Evolutionary conservation across 2,888 invertebrate species (phyloP).

Genomic region (Hydropsyche betteni): DNA sequence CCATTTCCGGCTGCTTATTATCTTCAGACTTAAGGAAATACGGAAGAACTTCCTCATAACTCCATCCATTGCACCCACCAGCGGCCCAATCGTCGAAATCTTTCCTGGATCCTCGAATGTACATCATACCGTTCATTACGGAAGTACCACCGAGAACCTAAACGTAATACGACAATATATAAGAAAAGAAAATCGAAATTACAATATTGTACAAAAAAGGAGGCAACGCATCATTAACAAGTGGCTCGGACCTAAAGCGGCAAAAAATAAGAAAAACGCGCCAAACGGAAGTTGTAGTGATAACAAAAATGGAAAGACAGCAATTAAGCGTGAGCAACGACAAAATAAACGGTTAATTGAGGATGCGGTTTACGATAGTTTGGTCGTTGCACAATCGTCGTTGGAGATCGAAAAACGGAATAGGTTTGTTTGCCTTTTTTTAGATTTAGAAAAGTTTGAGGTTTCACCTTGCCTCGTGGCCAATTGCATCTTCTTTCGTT

Average conservation of each 20-base stretch:
- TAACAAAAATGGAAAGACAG: constrained; percentile 25
- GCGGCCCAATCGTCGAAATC: constrained; percentile 91
- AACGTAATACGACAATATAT: constrained; percentile 33
- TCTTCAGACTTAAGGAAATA: constrained; percentile 90
- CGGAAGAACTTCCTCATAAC: constrained; percentile 87
- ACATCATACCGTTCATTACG: constrained; percentile 96
- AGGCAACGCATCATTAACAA: neutral
- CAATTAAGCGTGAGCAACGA: constrained; percentile 24
- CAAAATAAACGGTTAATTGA: constrained; percentile 28
- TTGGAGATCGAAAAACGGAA: constrained; percentile 4
- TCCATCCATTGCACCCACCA: constrained; percentile 88
- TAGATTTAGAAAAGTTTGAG: neutral
- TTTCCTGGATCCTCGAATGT: constrained; percentile 85
- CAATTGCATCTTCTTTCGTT: constrained; percentile 78
- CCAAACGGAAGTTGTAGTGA: constrained; percentile 1
- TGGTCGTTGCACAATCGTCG: constrained; percentile 3
- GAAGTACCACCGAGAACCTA: constrained; percentile 91
- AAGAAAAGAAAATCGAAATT: neutral
- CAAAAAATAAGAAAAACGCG: constrained; percentile 12
- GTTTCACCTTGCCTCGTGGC: constrained; percentile 81
- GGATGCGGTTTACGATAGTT: constrained; percentile 20
- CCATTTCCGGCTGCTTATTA: constrained; percentile 72
- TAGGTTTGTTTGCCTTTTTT: neutral
- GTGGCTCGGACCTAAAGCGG: neutral
- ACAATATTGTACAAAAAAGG: neutral